Conservation (phyloP, 2,888 invertebrate species). For the Eupithecia subumbrata region DNA sequence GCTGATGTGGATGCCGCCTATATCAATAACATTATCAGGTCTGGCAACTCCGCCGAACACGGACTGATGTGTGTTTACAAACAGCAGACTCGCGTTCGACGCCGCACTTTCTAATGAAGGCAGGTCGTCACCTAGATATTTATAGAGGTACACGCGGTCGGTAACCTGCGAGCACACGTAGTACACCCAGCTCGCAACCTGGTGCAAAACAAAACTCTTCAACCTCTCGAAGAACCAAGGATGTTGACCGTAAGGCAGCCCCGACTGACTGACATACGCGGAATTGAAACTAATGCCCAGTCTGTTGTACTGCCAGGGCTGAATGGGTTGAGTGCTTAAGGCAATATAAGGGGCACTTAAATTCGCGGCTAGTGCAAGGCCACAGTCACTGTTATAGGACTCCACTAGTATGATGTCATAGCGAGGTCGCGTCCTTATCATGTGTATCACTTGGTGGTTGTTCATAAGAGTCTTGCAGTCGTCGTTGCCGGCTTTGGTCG, state of each 20-base stretch:
- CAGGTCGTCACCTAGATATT: constrained; percentile 80
- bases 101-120: constrained; percentile 84
- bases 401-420: constrained; percentile 90
- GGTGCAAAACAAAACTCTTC: constrained; percentile 71
- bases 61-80: constrained; percentile 87
- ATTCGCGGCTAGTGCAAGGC: constrained; percentile 87
- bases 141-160: constrained; percentile 75
- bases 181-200: constrained; percentile 76
- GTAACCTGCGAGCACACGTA: constrained; percentile 75
- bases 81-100: constrained; percentile 82
- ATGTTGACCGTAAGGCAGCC: constrained; percentile 72
- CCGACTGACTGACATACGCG: constrained; percentile 75
- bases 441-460: constrained; percentile 80
- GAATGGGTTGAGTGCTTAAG: constrained; percentile 81
- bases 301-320: constrained; percentile 82
- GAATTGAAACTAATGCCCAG: constrained; percentile 81
- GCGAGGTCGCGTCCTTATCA: constrained; percentile 76
- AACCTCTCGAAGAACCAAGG: constrained; percentile 78
- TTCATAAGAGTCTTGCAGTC: constrained; percentile 79
- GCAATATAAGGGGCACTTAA: constrained; percentile 86
- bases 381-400: constrained; percentile 90
- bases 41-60: constrained; percentile 84
- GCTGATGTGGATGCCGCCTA: constrained; percentile 86
- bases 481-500: constrained; percentile 78
- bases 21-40: constrained; percentile 85